Percentiles rank a stretch among this genome's conserved stretches.
These are phyloP conservation scores for Enteromius unitaeniatus DNA, from an alignment of 2,797 vertebrate species.

Conservation along the genomic window DNA sequence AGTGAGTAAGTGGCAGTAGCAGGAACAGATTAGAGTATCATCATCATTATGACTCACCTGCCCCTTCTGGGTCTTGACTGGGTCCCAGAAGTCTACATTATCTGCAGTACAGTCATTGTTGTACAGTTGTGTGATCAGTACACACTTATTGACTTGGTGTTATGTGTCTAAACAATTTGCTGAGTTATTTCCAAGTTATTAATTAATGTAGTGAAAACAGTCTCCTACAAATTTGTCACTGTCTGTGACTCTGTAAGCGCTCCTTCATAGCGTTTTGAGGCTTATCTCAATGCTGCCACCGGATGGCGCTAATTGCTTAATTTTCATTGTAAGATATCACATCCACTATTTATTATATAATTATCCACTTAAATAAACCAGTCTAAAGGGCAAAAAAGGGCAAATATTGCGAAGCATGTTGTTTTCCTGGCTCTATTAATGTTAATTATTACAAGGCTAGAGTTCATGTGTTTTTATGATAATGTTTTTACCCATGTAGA, in stretches of 20 bases:
- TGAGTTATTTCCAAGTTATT: not conserved
- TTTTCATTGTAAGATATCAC: conserved; percentile 1
- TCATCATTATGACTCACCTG: conserved; percentile 27
- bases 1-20: conserved; percentile 47
- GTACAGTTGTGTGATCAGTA: not conserved
- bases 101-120: not conserved
- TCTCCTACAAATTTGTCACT: not conserved
- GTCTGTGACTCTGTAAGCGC: not conserved
- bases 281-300: conserved; percentile 4
- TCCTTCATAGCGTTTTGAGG: not conserved
- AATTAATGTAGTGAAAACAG: not conserved
- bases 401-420: not conserved
- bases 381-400: not conserved
- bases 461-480: not conserved
- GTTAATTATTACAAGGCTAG: not conserved
- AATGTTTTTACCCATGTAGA: not conserved
- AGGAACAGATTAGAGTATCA: conserved; percentile 49
- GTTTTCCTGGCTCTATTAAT: not conserved
- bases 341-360: conserved; percentile 27
- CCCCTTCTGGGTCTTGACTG: not conserved
- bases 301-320: conserved; percentile 35
- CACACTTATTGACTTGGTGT: not conserved
- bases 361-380: conserved; percentile 1
- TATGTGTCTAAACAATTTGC: not conserved
- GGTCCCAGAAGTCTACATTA: not conserved